Base-by-base conservation (phyloP, 2,797 vertebrate genomes). In the Acrocephalus scirpaceus region DNA sequence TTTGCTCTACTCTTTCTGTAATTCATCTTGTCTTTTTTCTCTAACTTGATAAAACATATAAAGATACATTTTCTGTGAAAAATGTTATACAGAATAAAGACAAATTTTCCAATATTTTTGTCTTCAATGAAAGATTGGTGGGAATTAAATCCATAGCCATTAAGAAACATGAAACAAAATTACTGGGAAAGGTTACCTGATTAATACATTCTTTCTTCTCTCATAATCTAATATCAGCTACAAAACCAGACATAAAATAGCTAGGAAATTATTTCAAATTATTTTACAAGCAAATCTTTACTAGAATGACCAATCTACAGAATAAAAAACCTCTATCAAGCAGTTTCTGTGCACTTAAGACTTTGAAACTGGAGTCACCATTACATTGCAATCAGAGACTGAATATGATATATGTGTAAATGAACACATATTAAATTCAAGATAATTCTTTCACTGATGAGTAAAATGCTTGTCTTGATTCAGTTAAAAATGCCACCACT, bases 131-230 rank as follows among this genome's bases (percentile, higher is more conserved):
- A 80, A 77, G 34, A 90, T 32, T 36, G 29, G 26, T 2, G 2
- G 25, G 38, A 95, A 80, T 85, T 57, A 89, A 77, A 93, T 92
- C 81, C 79, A 64, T 4, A 80, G 34, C 27, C 65, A 96, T 87
- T 88, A 77, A 10, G 30, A 90, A 96, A 93, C 45, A 82, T 29
- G 45, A 93, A 93, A 95, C 67, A 86, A 89, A 85, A 78, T 69
- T 92, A 61, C 14, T 72, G 74, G 48, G 77, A 84, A 75, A 58
- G 21, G 3, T 57, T 78, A 75, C 45, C 50, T 44, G 44, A 72
- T 81, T 83, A 76, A 85, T 73, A n/a, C 19, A 61, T 61, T 93
- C 9, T 66, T 93, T 73, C 29, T 80, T 86, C 57, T 83, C 61
- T 74, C 73, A 61, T 67, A 91, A 96, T 65, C 57, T 66, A 93